Percentiles rank a stretch among this genome's conserved stretches.
Evolutionary conservation across 2,888 invertebrate species (phyloP).

Genomic region (Opisthograptis luteolata): DNA sequence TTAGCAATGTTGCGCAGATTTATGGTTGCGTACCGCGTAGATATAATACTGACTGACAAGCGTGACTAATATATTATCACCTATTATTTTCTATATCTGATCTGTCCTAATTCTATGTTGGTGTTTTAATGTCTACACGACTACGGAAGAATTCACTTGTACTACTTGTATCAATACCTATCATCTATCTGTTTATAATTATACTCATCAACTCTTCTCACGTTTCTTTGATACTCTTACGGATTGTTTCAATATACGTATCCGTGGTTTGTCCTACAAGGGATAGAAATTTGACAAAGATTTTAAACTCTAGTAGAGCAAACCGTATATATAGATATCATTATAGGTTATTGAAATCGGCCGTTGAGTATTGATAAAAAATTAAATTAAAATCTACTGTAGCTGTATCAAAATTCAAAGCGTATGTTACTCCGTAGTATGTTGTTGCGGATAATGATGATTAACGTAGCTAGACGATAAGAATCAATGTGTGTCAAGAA

Average conservation of each 20-base stretch:
- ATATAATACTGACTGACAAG: slow-evolving; percentile 10
- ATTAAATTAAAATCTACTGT: slow-evolving; percentile 5
- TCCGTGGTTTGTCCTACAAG: too few species aligned
- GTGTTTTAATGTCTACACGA: too few species aligned
- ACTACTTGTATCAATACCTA: background rate
- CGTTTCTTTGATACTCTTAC: slow-evolving; percentile 1
- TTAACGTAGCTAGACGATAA: slow-evolving; percentile 28
- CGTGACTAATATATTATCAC: slow-evolving; percentile 5
- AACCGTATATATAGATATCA: too few species aligned
- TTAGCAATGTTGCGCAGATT: slow-evolving; percentile 25
- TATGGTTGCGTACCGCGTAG: slow-evolving; percentile 9
- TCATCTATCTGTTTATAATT: too few species aligned
- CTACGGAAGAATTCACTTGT: too few species aligned
- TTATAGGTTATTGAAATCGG: too few species aligned
- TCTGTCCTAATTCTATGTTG: slow-evolving; percentile 14
- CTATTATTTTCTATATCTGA: background rate
- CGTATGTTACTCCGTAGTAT: slow-evolving; percentile 19
- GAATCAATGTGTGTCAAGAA: slow-evolving; percentile 35
- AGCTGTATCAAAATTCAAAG: slow-evolving; percentile 18
- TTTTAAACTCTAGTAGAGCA: too few species aligned
- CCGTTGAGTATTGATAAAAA: too few species aligned
- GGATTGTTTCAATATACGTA: too few species aligned
- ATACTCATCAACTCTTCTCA: too few species aligned
- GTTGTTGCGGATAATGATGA: slow-evolving; percentile 27
- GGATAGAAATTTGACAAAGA: too few species aligned